These are phyloP conservation scores for Nysson spinosus DNA, from an alignment of 2,888 invertebrate species.

Conservation along the genomic window DNA sequence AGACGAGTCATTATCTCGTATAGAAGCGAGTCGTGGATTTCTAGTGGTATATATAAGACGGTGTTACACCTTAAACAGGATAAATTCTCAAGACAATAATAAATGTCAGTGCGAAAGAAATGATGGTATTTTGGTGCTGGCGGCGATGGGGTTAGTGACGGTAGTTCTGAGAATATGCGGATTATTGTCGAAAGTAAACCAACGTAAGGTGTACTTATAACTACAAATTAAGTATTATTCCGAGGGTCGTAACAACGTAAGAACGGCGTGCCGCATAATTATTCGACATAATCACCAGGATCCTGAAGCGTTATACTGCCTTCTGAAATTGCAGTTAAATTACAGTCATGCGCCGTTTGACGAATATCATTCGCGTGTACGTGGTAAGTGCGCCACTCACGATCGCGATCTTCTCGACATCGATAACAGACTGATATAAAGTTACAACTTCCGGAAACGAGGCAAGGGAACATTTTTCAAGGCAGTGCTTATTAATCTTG, in stretches of 20 bases:
- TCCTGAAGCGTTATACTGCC: slow-evolving; percentile 17
- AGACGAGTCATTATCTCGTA: too few relatives aligned
- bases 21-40: neutral
- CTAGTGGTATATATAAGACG: neutral
- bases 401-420: neutral
- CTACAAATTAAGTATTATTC: slow-evolving; percentile 57
- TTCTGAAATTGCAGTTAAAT: slow-evolving; percentile 54
- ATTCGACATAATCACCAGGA: slow-evolving; percentile 46
- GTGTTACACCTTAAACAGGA: neutral
- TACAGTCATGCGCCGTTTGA: slow-evolving; percentile 47
- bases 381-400: slow-evolving; percentile 24
- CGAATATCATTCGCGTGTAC: slow-evolving; percentile 47
- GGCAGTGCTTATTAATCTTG: too few relatives aligned
- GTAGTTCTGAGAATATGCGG: slow-evolving; percentile 43
- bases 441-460: too few relatives aligned
- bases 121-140: slow-evolving; percentile 29
- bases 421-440: too few relatives aligned
- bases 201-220: slow-evolving; percentile 42
- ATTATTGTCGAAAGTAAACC: slow-evolving; percentile 57
- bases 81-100: slow-evolving; percentile 2
- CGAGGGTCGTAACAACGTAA: slow-evolving; percentile 51
- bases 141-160: slow-evolving; percentile 28
- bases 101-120: slow-evolving; percentile 14
- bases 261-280: slow-evolving; percentile 48
- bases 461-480: too few relatives aligned